phyloP scores from a whole-genome alignment of 2,888 invertebrate species.

The Gastracanthus pulcherrimus region DNA sequence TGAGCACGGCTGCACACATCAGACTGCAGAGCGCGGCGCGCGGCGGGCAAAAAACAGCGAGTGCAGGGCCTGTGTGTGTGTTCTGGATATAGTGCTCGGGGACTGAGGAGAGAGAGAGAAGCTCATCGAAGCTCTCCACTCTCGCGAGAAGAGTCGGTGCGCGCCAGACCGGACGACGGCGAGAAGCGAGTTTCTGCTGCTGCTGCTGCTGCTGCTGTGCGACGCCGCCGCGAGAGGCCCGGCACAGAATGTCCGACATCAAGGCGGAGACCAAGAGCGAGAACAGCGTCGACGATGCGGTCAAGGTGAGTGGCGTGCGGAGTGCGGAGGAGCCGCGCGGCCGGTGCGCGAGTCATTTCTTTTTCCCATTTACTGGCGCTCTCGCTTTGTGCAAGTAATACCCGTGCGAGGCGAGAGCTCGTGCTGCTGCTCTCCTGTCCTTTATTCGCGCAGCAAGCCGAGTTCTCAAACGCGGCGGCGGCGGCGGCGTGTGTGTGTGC shows the following conservation, averaged over 20 bases:
- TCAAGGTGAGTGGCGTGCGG: conserved; percentile 71
- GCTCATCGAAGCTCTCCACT: conserved; percentile 35
- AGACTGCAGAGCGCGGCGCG: too few species aligned
- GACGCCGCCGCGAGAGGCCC: not conserved
- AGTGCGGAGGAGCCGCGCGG: not conserved
- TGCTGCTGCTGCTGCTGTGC: too few species aligned
- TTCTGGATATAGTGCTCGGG: too few species aligned
- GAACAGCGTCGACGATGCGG: conserved; percentile 75
- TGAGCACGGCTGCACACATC: too few species aligned
- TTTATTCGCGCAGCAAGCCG: too few species aligned
- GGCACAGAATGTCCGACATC: conserved; percentile 74
- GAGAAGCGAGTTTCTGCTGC: not conserved
- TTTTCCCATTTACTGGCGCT: not conserved
- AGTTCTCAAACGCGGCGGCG: conserved; percentile 1
- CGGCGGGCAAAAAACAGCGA: conserved; percentile 64
- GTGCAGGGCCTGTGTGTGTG: too few species aligned
- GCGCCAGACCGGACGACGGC: not conserved
- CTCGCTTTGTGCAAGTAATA: too few species aligned
- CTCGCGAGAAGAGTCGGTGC: not conserved
- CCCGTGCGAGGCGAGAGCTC: too few species aligned
- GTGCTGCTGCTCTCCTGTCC: not conserved
- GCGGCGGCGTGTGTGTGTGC: conserved; percentile 68
- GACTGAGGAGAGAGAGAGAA: too few species aligned
- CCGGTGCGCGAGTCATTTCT: not conserved
- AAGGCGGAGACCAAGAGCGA: conserved; percentile 76